These are phyloP conservation scores for Macaria liturata DNA, from an alignment of 2,888 invertebrate species.

Conservation along the genomic window DNA sequence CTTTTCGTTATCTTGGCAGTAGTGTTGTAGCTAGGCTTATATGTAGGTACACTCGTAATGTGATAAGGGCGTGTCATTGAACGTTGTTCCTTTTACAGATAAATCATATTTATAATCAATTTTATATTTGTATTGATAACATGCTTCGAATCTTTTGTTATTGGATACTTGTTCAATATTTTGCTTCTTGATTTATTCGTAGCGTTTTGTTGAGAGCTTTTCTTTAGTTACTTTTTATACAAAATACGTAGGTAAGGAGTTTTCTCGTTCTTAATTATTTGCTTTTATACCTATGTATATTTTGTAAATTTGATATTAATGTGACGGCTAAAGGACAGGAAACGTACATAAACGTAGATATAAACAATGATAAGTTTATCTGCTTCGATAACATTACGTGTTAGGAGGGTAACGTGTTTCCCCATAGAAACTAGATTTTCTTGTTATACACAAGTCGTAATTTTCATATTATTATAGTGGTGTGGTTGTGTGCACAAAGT, in stretches of 20 bases:
- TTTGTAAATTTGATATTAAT: too few species aligned
- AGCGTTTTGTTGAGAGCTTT: too few species aligned
- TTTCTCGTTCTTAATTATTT: too few species aligned
- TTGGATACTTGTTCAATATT: too few species aligned
- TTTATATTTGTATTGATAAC: not conserved
- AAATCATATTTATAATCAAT: slow-evolving; percentile 31
- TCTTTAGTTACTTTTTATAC: too few species aligned
- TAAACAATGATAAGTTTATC: too few species aligned
- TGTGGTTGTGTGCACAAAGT: slow-evolving; percentile 1
- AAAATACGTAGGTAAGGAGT: too few species aligned
- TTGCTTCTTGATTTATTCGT: too few species aligned
- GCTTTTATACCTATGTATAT: too few species aligned
- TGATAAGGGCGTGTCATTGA: slow-evolving; percentile 56
- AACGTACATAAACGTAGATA: too few species aligned
- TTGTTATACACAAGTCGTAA: slow-evolving; percentile 8
- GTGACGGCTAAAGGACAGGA: too few species aligned
- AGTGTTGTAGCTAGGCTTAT: slow-evolving; percentile 7
- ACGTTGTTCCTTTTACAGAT: slow-evolving; percentile 47
- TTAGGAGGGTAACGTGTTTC: not conserved
- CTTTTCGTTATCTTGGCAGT: slow-evolving; percentile 27
- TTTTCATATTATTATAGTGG: slow-evolving; percentile 18
- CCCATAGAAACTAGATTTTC: slow-evolving; percentile 9
- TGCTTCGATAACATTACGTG: too few species aligned
- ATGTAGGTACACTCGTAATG: slow-evolving; percentile 5
- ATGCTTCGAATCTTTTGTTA: slow-evolving; percentile 19